phyloP scores from a whole-genome alignment of 2,888 invertebrate species.

The Sphaerophoria rueppellii region DNA sequence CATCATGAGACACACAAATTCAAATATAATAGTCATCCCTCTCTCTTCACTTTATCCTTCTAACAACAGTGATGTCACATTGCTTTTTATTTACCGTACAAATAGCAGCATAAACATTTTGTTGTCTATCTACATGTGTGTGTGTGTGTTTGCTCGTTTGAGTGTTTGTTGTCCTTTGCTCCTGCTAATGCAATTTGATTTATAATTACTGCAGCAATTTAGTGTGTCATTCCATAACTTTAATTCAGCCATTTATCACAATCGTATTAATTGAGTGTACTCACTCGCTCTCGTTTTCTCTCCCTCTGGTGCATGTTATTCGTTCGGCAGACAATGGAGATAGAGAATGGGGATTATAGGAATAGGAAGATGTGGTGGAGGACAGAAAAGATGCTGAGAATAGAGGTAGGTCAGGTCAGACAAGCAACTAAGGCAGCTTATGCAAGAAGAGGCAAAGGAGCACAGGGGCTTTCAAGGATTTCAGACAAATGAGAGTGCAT shows the following conservation, averaged over 20 bases:
- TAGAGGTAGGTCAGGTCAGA: slow-evolving; percentile 4
- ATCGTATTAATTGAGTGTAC: slow-evolving; percentile 70
- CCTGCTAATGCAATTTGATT: slow-evolving; percentile 70
- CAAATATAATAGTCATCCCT: neutral
- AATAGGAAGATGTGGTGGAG: neutral
- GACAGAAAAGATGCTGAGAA: neutral
- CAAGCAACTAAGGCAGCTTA: neutral
- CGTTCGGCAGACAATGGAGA: slow-evolving; percentile 17
- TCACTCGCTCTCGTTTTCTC: slow-evolving; percentile 7
- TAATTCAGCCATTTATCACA: slow-evolving; percentile 71
- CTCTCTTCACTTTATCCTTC: neutral
- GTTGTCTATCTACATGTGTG: neutral
- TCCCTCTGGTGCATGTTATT: slow-evolving; percentile 2
- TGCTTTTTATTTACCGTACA: slow-evolving; percentile 41
- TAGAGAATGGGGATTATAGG: neutral
- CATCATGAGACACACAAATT: slow-evolving; percentile 47
- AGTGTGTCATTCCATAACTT: slow-evolving; percentile 72
- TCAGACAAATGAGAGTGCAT: slow-evolving; percentile 25
- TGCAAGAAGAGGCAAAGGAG: slow-evolving; percentile 6
- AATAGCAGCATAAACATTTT: neutral
- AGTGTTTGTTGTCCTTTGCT: slow-evolving; percentile 30
- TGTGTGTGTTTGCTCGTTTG: neutral
- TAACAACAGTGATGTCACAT: slow-evolving; percentile 37
- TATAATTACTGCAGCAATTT: slow-evolving; percentile 73
- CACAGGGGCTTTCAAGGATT: slow-evolving; percentile 30